Base-by-base conservation (phyloP, 2,888 invertebrate species). In the Drosophila pseudotalamancana region DNA sequence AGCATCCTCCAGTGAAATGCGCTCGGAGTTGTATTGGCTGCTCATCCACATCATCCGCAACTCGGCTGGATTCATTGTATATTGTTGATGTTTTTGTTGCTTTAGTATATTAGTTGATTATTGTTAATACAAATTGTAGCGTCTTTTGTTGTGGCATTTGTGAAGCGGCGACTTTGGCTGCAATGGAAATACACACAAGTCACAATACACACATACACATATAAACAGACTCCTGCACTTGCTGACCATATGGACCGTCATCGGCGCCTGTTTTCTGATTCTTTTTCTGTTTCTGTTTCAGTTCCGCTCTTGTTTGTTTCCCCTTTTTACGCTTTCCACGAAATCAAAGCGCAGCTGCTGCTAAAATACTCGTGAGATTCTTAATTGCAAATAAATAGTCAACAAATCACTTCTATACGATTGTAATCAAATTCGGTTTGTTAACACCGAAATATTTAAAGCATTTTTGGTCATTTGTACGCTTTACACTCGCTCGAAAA, bases 31-130 rank as follows among this genome's bases (percentile, higher is more conserved):
- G 64, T 90, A 91, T 70, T 91, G 91, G 65, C 94, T 94, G 70
- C 94, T 94, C 94, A 95, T 94, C 95, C 95, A 95, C 88, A 94
- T 83, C 84, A 84, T 84, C 27, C 83, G 87, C 39, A 84, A 40
- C 48, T 89, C 89, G 27, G 89, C 72, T 25, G 89, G 89, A 86
- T 89, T 89, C 89, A 89, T 54, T 34, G 48, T 46, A 43, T 42
- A 42, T 37, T 48, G 25, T 6, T 59, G 4, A 32, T 68, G 5
- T 45, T 62, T 3, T 25, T 71, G 12, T 50, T 46, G 34, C 11
- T 32, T 49, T 31, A 42, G 32, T 71, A 25, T 51, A 11, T 60
- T 25, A 39, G 6, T 49, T 21, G 25, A 37, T 51, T 51, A 51
- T 46, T 61, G 42, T 57, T 70, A 48, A 16, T 43, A 14, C 29